Base-by-base conservation (phyloP, 2,113 vertebrate genomes). In the Nyctibius bracteatus region DNA sequence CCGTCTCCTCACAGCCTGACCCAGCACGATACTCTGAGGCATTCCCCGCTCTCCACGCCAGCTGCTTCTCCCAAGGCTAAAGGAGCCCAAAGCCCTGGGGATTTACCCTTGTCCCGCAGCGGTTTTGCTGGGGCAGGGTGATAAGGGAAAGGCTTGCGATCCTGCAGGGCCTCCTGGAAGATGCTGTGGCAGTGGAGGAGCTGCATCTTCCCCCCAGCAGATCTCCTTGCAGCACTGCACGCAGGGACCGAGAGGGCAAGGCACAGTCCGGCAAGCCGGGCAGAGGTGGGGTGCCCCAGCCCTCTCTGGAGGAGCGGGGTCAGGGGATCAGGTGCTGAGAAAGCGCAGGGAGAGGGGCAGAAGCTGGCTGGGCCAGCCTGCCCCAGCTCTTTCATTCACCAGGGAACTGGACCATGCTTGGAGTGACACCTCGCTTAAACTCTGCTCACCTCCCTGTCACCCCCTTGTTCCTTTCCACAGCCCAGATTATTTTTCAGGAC, bases 261-360 rank as follows among this genome's bases (percentile, higher is more conserved):
- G 47, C 1, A 0, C 31, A 14, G 37, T 19, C 41, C 4, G 0
- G 33, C 41, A 52, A 86, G 24, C 0, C 2, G 0, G 23, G 58
- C 46, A 52, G 28, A 1, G 2, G 16, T 31, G n/a, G 55, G 65
- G 7, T 52, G 51, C 10, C n/a, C 57, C 1, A 0, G 8, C 3
- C 49, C 43, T 23, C 79, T 80, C 49, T n/a, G 52, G 49, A 66
- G 59, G 33, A 86, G 13, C 15, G 21, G 37, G 25, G 19, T 39
- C 65, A 58, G 6, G 33, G 54, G 5, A 11, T 30, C 2, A 0
- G 17, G 19, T 35, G 61, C 44, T 30, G n/a, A 44, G 52, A 61
- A 80, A 67, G 58, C 3, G 6, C 35, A 37, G 28, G 35, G n/a
- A 80, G 19, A 44, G 86, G 15, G 19, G 59, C 51, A 70, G 43